These are phyloP conservation scores for Tetraneura akinire DNA, from an alignment of 1,140 invertebrate species.

Conservation along the genomic window DNA sequence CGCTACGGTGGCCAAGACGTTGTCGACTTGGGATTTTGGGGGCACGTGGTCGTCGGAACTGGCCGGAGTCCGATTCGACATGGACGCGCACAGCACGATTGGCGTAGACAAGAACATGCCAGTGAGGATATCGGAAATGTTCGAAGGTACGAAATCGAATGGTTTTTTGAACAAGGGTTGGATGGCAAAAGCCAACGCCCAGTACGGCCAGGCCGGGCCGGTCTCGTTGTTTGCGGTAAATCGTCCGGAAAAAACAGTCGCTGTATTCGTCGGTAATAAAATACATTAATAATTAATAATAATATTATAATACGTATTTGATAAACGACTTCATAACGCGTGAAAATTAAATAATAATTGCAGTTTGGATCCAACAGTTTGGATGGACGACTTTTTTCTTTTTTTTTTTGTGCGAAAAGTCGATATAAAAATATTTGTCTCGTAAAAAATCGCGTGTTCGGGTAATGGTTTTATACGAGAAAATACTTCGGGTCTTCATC, in stretches of 20 bases:
- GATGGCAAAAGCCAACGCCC: conserved; percentile 22
- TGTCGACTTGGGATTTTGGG: conserved; percentile 14
- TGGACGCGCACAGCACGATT: background rate
- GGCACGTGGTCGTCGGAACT: conserved; percentile 30
- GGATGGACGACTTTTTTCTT: too few relatives aligned
- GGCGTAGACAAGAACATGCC: conserved; percentile 37
- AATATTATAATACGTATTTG: too few relatives aligned
- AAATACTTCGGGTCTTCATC: too few relatives aligned
- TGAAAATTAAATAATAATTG: too few relatives aligned
- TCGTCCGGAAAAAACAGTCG: background rate
- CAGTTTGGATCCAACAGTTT: too few relatives aligned
- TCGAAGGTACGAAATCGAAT: background rate
- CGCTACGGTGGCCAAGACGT: background rate
- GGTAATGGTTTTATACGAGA: too few relatives aligned
- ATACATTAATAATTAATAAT: too few relatives aligned
- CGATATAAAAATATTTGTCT: too few relatives aligned
- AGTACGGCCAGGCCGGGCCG: background rate
- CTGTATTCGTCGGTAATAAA: conserved; percentile 24
- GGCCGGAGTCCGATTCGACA: conserved; percentile 28
- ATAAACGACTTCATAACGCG: too few relatives aligned
- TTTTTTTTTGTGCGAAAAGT: too few relatives aligned
- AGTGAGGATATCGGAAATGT: background rate
- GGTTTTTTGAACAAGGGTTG: conserved; percentile 23
- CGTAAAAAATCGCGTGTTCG: too few relatives aligned
- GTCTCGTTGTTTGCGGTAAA: conserved; percentile 14